Conservation (phyloP, 2,888 invertebrate species). For the Melipona beecheii region DNA sequence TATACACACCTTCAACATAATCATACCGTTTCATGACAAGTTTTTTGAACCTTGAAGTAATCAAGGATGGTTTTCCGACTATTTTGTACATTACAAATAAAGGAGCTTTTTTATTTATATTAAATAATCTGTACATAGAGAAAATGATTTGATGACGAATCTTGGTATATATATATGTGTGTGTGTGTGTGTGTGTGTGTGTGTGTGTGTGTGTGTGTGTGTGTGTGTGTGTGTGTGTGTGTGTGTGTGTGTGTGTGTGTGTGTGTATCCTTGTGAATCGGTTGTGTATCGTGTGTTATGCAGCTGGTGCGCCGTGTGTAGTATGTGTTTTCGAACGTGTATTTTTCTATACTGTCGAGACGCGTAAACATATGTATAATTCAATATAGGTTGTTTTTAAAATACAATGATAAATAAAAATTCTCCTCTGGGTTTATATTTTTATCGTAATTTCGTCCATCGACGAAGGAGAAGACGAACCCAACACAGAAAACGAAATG, state of each 20-base stretch:
- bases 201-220: neutral
- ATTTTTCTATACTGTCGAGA: conserved; percentile 60
- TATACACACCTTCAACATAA: conserved; percentile 71
- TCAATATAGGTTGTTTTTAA: conserved; percentile 61
- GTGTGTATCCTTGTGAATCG: neutral
- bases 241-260: neutral
- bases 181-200: neutral
- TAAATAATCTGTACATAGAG: conserved; percentile 78
- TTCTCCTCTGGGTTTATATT: conserved; percentile 38
- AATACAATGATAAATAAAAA: conserved; percentile 57
- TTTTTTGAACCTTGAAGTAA: conserved; percentile 36
- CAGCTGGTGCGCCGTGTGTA: conserved; percentile 23
- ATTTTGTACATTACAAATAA: conserved; percentile 46
- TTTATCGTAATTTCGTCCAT: conserved; percentile 14
- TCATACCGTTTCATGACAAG: conserved; percentile 39
- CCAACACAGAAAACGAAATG: too few species aligned
- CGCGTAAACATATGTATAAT: conserved; percentile 34
- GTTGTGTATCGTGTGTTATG: conserved; percentile 35
- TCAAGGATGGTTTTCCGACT: conserved; percentile 33
- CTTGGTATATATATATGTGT: conserved; percentile 37
- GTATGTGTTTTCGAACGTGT: conserved; percentile 45
- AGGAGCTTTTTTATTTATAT: conserved; percentile 78
- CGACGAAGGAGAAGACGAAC: neutral
- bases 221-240: neutral
- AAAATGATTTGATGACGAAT: conserved; percentile 45